phyloP scores from a whole-genome alignment of 2,113 vertebrate genomes.

The Opisthocomus hoazin region DNA sequence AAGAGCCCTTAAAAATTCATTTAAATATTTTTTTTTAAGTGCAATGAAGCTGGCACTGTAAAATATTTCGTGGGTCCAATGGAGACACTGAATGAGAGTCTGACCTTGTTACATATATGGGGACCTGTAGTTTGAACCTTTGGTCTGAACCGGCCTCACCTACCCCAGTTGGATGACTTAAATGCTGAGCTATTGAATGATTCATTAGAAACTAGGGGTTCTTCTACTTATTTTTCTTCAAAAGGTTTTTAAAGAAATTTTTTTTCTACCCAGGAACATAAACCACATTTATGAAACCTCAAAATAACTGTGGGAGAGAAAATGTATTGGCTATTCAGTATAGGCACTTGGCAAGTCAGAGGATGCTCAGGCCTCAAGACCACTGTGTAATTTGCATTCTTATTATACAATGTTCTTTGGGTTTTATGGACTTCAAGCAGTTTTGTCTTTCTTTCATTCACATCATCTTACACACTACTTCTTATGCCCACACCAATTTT shows the following conservation, averaged over 20 bases:
- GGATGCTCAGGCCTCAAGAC: neutral
- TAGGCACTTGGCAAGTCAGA: neutral
- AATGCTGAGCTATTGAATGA: neutral
- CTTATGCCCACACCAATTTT: neutral
- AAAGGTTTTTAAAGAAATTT: neutral
- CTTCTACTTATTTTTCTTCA: neutral
- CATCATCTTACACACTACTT: neutral
- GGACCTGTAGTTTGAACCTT: neutral
- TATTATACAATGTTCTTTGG: neutral
- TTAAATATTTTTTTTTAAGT: too few relatives aligned
- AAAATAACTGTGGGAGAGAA: neutral
- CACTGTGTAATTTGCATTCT: neutral
- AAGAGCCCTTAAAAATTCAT: neutral
- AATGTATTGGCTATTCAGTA: neutral
- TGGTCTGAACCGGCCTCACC: neutral
- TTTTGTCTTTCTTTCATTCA: neutral
- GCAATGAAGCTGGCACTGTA: neutral
- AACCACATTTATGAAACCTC: neutral
- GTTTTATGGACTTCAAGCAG: neutral
- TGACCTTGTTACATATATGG: neutral
- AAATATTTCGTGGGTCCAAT: neutral
- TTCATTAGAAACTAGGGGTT: neutral
- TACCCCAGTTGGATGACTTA: neutral
- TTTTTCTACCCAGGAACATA: neutral
- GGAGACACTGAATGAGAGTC: neutral